Base-by-base conservation (phyloP, 2,113 vertebrate species). In the Spermophilus dauricus region DNA sequence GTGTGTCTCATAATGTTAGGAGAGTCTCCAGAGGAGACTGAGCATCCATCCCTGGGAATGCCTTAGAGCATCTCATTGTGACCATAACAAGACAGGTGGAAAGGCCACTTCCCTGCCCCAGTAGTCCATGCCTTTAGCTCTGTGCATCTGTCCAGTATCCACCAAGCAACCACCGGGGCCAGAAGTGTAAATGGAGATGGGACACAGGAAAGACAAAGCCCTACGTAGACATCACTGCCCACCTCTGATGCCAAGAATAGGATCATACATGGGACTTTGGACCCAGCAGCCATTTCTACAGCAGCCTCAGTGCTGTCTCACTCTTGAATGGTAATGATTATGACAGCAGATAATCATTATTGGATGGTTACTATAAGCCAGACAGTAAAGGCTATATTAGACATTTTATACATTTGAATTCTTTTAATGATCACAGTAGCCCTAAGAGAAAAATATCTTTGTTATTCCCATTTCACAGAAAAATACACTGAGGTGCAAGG, bases 301-400 rank as follows among this genome's bases (percentile, higher is more conserved):
- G 14, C 22, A 18, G 34, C 32, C 22, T 1, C 39, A 7, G 8
- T 9, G 14, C 61, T 10, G 7, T 5, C 32, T 78, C 30, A 20
- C 18, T 16, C 61, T 61, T 8, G 2, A 20, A 30, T 9, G 7
- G 1, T 17, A 2, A 32, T 24, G 5, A 26, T 53, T 12, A n/a
- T 13, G 75, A 5, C 0, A 56, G 13, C 24, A 32, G 37, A 13
- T 58, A 4, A 39, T 8, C 18, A 34, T 26, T 17, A 32, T 24
- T 30, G 0, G 34, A 12, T 1, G 12, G 65, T 48, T 13, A 37
- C 34, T 28, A 0, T 11, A 13, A 63, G 32, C 76, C 28, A 8
- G 8, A 9, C 42, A 30, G 65, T 56, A 63, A 89, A 28, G 70
- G 18, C 4, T 77, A 12, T n/a, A 10, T 45, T 58, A 6, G 8